Base-by-base conservation (phyloP, 2,888 invertebrate species). In the Rhaphigaster nebulosa region DNA sequence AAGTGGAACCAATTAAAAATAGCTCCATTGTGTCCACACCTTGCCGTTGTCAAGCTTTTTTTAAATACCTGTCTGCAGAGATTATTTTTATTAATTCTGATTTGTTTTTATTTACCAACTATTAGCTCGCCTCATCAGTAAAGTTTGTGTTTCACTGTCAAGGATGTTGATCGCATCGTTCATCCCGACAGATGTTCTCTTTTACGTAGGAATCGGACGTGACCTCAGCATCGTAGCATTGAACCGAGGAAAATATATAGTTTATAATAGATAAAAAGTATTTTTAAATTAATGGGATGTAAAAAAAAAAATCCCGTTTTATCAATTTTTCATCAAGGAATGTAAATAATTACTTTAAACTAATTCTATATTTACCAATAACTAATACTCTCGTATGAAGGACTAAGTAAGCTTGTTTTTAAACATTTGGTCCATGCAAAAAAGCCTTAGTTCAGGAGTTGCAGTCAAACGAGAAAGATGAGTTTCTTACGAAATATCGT, bases 81-180 rank as follows among this genome's bases (percentile, higher is more conserved):
- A 26, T 1, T 29, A 2, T 29, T 65, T 65, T 65, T 65, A 29
- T 65, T 65, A 65, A 29, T 29, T 65, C 65, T 65, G 0, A 15
- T 15, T 65, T 65, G 65, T 26, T 65, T 65, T 65, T 65, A 65
- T 65, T 65, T 65, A 65, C 13, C 26, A 18, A 13, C 29, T 15
- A 65, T 65, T 65, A 65, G 65, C 65, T 15, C 13, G 13, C 0
- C 29, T 29, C 29, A 26, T 65, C 29, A 65, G 65, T 13, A 29
- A 13, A 65, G 65, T 65, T 65, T 65, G 65, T 65, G 65, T n/a
- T 65, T 65, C 65, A 65, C 15, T 65, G 65, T 29, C 65, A 65
- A 29, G 65, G 65, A 13, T 65, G 29, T 65, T 29, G 65, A 65
- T 65, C 1, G 15, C 65, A 65, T 4, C 29, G 6, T 18, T 15